Conservation (phyloP, 1,140 invertebrate genomes). For the Ladona fulva region DNA sequence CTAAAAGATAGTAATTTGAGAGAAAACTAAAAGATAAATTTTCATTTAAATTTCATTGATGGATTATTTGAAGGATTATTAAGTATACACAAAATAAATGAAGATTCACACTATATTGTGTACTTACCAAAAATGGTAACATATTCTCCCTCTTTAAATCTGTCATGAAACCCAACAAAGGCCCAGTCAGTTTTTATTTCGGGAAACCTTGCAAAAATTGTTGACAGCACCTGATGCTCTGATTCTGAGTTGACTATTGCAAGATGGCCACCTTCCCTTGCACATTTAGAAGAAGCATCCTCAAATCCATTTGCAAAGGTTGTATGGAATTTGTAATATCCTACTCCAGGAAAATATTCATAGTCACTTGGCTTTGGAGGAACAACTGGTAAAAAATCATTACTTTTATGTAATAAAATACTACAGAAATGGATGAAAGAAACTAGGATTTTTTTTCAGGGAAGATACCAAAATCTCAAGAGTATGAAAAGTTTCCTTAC, state of each 20-base stretch:
- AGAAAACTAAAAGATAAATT: too few species aligned
- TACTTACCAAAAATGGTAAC: conserved; percentile 32
- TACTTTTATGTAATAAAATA: background rate
- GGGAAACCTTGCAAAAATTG: background rate
- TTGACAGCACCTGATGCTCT: conserved; percentile 22
- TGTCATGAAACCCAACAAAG: conserved; percentile 36
- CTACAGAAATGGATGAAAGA: too few species aligned
- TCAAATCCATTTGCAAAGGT: conserved; percentile 31
- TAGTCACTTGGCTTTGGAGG: background rate
- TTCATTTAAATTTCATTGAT: too few species aligned
- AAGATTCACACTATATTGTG: too few species aligned
- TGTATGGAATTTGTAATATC: conserved; percentile 34
- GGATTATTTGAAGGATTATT: too few species aligned
- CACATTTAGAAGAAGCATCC: conserved; percentile 32
- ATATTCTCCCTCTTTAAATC: conserved; percentile 36
- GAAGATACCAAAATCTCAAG: too few species aligned
- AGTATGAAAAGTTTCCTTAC: too few species aligned
- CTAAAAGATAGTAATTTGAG: too few species aligned
- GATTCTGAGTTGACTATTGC: conserved; percentile 33
- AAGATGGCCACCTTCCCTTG: conserved; percentile 31
- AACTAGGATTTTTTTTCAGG: too few species aligned
- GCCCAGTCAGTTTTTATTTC: conserved; percentile 19
- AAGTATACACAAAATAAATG: too few species aligned
- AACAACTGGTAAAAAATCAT: background rate
- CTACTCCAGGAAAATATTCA: conserved; percentile 17